Conservation (phyloP, 2,888 invertebrate genomes). For the Gerris lacustris region DNA sequence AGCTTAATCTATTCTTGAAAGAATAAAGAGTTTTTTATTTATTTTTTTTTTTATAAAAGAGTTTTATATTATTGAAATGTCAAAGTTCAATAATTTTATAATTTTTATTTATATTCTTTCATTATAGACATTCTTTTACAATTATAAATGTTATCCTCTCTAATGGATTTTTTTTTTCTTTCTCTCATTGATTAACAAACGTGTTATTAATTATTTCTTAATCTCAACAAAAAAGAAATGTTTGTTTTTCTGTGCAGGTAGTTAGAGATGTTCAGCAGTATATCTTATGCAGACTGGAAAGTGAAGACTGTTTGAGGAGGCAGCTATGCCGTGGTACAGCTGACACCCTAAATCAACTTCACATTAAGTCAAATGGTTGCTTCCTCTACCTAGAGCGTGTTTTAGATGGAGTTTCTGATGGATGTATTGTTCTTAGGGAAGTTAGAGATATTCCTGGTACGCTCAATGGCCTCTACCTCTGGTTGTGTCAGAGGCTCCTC, state of each 20-base stretch:
- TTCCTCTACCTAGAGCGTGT: constrained; percentile 76
- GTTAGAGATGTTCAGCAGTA: constrained; percentile 92
- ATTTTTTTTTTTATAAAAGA: too few species aligned
- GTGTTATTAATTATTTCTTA: too few species aligned
- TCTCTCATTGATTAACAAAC: too few species aligned
- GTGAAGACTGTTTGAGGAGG: constrained; percentile 74
- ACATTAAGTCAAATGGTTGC: constrained; percentile 92
- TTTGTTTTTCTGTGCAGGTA: constrained; percentile 46
- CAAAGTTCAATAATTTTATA: too few species aligned
- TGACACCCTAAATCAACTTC: constrained; percentile 84
- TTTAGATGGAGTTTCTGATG: constrained; percentile 83
- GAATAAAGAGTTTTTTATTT: too few species aligned
- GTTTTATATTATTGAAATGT: too few species aligned
- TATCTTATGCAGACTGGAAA: constrained; percentile 77
- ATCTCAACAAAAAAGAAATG: background rate
- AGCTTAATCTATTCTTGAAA: too few species aligned
- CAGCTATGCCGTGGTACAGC: constrained; percentile 85
- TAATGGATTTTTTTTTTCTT: too few species aligned
- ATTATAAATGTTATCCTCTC: too few species aligned
- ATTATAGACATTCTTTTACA: too few species aligned
- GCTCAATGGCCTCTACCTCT: constrained; percentile 84
- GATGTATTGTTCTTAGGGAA: constrained; percentile 79
- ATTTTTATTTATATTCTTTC: too few species aligned
- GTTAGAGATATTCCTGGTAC: constrained; percentile 91
- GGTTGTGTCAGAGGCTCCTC: constrained; percentile 87